These are phyloP conservation scores for Varanus komodoensis DNA, from an alignment of 2,113 vertebrate species.

Conservation along the genomic window DNA sequence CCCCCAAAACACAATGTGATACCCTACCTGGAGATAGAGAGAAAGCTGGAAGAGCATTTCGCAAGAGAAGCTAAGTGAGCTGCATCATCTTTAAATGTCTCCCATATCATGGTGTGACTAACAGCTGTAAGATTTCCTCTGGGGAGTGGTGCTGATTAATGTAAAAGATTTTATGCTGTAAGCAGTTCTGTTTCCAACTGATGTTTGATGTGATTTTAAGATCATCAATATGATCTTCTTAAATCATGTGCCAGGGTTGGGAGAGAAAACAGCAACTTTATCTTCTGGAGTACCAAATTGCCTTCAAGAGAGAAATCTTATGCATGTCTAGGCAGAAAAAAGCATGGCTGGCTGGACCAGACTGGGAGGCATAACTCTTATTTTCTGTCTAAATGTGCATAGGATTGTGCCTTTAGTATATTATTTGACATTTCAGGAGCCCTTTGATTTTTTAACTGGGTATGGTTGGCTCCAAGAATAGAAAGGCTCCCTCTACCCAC, in stretches of 20 bases:
- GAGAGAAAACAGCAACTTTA: slow-evolving; percentile 34
- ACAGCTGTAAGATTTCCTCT: slow-evolving; percentile 26
- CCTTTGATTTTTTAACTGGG: not conserved
- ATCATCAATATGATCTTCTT: slow-evolving; percentile 26
- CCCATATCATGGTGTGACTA: slow-evolving; percentile 52
- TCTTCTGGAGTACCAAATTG: slow-evolving; percentile 5
- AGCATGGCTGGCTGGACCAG: too few species aligned
- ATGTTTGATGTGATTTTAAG: slow-evolving; percentile 49
- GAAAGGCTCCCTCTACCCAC: too few species aligned
- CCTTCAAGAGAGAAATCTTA: too few species aligned
- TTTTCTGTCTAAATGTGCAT: too few species aligned
- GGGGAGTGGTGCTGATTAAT: slow-evolving; percentile 36
- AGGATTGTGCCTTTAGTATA: not conserved
- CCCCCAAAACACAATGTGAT: slow-evolving; percentile 44
- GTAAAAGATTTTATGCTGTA: slow-evolving; percentile 51
- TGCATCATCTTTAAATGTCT: slow-evolving; percentile 58
- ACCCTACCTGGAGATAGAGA: slow-evolving; percentile 48
- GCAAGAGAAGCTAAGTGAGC: slow-evolving; percentile 57
- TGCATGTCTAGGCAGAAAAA: too few species aligned
- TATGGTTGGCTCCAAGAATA: too few species aligned
- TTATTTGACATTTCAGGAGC: not conserved
- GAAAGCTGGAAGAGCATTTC: slow-evolving; percentile 38
- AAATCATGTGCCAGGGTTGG: slow-evolving; percentile 40
- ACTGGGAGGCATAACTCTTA: too few species aligned
- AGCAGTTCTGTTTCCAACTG: slow-evolving; percentile 46